Base-by-base conservation (phyloP, 2,888 invertebrate genomes). In the Incurvaria masculella region DNA sequence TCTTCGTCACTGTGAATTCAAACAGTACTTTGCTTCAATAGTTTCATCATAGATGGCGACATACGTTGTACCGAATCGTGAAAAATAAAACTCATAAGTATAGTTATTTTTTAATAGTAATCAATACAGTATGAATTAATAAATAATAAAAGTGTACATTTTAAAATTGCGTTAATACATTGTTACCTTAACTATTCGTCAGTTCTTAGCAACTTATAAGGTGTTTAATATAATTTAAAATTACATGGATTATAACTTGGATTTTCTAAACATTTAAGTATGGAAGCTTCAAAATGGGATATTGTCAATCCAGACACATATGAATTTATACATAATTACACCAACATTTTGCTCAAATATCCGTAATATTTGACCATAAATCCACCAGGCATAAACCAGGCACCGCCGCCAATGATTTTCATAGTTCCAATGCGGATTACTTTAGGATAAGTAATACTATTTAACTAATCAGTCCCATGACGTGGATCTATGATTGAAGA, bases 181-280 rank as follows among this genome's bases (percentile, higher is more conserved):
- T 16, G 11, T 5, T 20, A 18, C 11, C 17, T 44, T 44, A 44
- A 26, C 44, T 14, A 16, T 4, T 6, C 23, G 45, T 39, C 45
- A 17, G 17, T 20, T 6, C 26, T 41, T 33, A 42, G 33, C 23
- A 21, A 39, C 21, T 33, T 21, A 27, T 19, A 18, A 33, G 16
- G 38, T 42, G 21, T 47, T 38, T 21, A 42, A 47, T 21, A 38
- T 18, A 49, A n/a, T 44, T n/a, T 27, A 20, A 27, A 44, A 44
- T n/a, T 27, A 3, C 14, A 44, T 27, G 19, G 18, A 27, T 45
- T 39, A 47, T 46, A 47, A 50, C 40, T 49, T 19, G 46, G 51
- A 54, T 54, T 57, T 55, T 57, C 58, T 59, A 57, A 47, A 51
- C 48, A 27, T 20, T 46, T 42, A 43, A 40, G 19, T 40, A 40